Conservation (phyloP, 2,888 invertebrate genomes). For the Orthonevra nobilis region DNA sequence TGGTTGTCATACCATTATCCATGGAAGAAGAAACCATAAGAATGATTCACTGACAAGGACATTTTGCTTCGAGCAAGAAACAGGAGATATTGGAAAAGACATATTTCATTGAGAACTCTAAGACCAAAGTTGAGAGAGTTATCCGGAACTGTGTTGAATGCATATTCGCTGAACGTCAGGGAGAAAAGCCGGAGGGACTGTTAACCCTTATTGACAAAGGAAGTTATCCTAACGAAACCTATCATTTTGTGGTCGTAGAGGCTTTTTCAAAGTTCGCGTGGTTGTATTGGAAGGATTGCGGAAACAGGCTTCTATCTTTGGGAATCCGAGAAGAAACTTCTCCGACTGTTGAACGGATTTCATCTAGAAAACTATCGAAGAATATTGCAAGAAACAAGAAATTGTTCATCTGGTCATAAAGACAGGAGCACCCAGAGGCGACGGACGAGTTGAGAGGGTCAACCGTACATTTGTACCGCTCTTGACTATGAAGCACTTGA, state of each 20-base stretch:
- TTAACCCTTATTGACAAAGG: constrained; percentile 75
- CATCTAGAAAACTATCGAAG: constrained; percentile 75
- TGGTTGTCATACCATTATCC: constrained; percentile 74
- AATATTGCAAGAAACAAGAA: constrained; percentile 73
- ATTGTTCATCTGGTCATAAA: constrained; percentile 73
- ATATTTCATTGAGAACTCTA: constrained; percentile 71
- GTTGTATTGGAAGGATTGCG: constrained; percentile 74
- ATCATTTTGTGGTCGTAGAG: constrained; percentile 74
- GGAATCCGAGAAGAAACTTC: constrained; percentile 73
- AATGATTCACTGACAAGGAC: constrained; percentile 75
- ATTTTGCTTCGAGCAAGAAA: constrained; percentile 74
- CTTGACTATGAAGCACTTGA: constrained; percentile 74
- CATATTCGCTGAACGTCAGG: constrained; percentile 68
- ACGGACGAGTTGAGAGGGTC: constrained; percentile 76
- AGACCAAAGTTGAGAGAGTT: constrained; percentile 28
- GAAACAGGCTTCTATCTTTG: neutral
- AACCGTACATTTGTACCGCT: constrained; percentile 74
- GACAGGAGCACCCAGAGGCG: constrained; percentile 74
- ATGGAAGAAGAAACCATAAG: constrained; percentile 76
- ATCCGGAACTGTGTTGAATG: constrained; percentile 56
- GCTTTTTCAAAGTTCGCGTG: constrained; percentile 76
- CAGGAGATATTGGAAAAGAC: constrained; percentile 71
- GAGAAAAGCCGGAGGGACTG: constrained; percentile 75
- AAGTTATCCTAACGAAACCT: constrained; percentile 73
- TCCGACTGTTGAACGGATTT: constrained; percentile 77